Conservation (phyloP, 1,140 invertebrate species). For the Streblospio benedicti region DNA sequence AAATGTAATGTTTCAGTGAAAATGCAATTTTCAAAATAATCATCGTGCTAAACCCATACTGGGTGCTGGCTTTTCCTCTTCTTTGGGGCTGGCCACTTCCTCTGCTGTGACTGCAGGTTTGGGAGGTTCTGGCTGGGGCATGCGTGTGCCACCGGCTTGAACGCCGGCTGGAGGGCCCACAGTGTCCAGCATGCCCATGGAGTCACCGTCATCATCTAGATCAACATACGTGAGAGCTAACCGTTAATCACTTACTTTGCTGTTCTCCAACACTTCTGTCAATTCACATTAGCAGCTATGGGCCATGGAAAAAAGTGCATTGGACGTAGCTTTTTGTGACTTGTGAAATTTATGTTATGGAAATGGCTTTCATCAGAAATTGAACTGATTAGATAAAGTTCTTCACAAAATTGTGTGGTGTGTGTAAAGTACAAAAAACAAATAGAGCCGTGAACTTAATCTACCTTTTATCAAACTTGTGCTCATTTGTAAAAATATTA, state of each 20-base stretch:
- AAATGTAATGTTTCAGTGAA: not conserved
- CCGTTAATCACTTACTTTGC: conserved; percentile 48
- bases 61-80: conserved; percentile 21
- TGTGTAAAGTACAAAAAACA: no score
- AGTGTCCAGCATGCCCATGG: conserved; percentile 54
- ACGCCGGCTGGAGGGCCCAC: conserved; percentile 52
- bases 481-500: no score
- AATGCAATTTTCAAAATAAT: conserved; percentile 3
- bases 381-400: not conserved
- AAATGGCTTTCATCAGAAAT: not conserved
- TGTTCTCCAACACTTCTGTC: conserved; percentile 22
- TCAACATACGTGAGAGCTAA: conserved; percentile 98
- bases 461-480: no score
- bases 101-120: conserved; percentile 72
- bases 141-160: conserved; percentile 55
- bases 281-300: not conserved
- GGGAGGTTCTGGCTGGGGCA: conserved; percentile 91
- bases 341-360: not conserved
- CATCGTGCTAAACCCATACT: no score
- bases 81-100: conserved; percentile 23
- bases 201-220: conserved; percentile 81
- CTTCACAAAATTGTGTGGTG: no score
- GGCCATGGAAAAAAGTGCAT: not conserved
- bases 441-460: no score
- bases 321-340: not conserved